Base-by-base conservation (phyloP, 2,888 invertebrate species). In the Molorchus minor region DNA sequence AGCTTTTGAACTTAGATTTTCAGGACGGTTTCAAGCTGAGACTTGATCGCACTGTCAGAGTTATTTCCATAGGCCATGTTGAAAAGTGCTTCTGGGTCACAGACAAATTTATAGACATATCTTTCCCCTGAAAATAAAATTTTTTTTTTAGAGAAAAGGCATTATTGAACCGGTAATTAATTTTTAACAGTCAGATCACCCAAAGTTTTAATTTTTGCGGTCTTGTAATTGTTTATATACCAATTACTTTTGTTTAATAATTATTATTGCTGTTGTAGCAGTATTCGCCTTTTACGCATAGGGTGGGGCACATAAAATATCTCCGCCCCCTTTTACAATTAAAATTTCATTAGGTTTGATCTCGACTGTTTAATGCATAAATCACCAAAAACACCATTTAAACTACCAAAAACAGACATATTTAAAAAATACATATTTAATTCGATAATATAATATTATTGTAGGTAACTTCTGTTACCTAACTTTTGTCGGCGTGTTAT, bases 61-160 rank as follows among this genome's bases (percentile, higher is more conserved):
- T 74, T 72, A 40, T 72, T 56, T 1, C 83, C 84, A 79, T 88
- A 88, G 5, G 92, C 90, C 91, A 93, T 92, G 74, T 89, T 92
- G 82, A 94, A 93, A 2, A 94, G 81, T 0, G 93, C 93, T 65
- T 94, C 93, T 0, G 96, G 96, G 80, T 96, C 96, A 80, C 96
- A 97, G 1, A 97, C 96, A 79, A 97, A 97, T 78, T 96, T 94
- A 84, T 97, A 97, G 8, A 97, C 96, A 82, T 97, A 97, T 72
- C 96, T 87, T 78, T 97, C 96, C 0, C 97, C 94, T 89, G 80
- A 16, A 78, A 79, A 29, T 51, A 52, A 36, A 30, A 38, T 29
- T n/a, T 12, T 19, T 25, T 5, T 8, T 40, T 29, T 38, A 21
- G 25, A 15, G 20, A 12, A 4, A 25, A 25, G 3, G 8, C 8